phyloP scores from a whole-genome alignment of 2,888 invertebrate genomes.

The Diaprepes abbreviatus region DNA sequence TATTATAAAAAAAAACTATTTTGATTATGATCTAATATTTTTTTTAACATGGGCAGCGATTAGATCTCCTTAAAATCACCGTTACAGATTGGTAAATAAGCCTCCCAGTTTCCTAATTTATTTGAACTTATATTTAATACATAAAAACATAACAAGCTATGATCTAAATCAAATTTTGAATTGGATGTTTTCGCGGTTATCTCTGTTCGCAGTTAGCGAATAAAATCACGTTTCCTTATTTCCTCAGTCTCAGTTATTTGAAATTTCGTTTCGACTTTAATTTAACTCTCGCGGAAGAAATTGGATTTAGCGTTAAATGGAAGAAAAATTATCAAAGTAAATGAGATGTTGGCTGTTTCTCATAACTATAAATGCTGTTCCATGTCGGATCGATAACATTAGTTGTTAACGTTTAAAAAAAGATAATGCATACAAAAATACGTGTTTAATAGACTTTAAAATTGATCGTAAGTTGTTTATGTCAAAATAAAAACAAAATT shows the following conservation, averaged over 20 bases:
- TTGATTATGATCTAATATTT: no score
- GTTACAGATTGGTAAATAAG: no score
- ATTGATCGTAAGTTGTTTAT: no score
- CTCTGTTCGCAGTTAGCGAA: not conserved
- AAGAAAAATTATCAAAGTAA: constrained; percentile 4
- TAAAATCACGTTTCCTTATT: constrained; percentile 1
- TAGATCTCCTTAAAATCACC: no score
- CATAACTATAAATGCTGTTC: constrained; percentile 3
- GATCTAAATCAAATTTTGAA: not conserved
- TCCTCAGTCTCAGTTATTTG: not conserved
- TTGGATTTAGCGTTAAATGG: constrained; percentile 6
- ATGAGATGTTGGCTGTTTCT: constrained; percentile 9
- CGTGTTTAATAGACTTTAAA: no score
- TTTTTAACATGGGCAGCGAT: no score
- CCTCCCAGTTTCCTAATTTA: no score
- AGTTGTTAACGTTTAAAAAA: no score
- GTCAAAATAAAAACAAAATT: no score
- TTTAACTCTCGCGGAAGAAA: constrained; percentile 1
- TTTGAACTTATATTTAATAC: no score
- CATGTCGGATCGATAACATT: no score
- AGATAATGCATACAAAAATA: not conserved
- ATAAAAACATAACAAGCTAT: not conserved
- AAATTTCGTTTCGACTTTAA: constrained; percentile 2
- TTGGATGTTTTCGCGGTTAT: not conserved
- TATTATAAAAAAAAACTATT: no score